phyloP scores from a whole-genome alignment of 2,888 invertebrate species.

The Epinotia ramella region DNA sequence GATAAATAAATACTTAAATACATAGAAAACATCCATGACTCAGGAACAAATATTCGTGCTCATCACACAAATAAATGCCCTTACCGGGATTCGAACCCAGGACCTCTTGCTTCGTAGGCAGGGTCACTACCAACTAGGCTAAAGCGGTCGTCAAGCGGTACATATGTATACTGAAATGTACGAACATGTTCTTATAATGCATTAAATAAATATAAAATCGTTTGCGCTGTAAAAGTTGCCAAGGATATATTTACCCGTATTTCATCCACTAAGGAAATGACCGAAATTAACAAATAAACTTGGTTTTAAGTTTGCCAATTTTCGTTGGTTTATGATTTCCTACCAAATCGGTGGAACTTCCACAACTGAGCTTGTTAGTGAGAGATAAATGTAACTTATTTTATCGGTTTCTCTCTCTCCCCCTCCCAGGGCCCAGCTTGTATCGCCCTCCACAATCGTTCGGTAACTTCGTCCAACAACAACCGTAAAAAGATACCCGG shows the following conservation, averaged over 20 bases:
- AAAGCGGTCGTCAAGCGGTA: too few relatives aligned
- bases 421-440: slow-evolving; percentile 32
- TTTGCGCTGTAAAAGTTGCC: slow-evolving; percentile 9
- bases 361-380: slow-evolving; percentile 48
- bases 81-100: too few relatives aligned
- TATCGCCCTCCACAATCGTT: slow-evolving; percentile 43
- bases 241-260: slow-evolving; percentile 28
- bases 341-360: slow-evolving; percentile 56
- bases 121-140: too few relatives aligned
- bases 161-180: background rate
- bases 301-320: slow-evolving; percentile 72
- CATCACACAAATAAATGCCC: too few relatives aligned
- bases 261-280: slow-evolving; percentile 46
- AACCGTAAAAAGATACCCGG: slow-evolving; percentile 42
- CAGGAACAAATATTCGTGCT: too few relatives aligned
- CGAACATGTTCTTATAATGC: background rate
- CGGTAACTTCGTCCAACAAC: slow-evolving; percentile 38
- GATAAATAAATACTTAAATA: too few relatives aligned
- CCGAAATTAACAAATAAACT: slow-evolving; percentile 48
- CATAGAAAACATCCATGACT: too few relatives aligned
- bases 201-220: slow-evolving; percentile 16
- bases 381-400: slow-evolving; percentile 59
- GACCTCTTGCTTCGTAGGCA: too few relatives aligned
- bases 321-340: slow-evolving; percentile 61
- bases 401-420: slow-evolving; percentile 55